Conservation (phyloP, 2,888 invertebrate genomes). For the Rotaria macrura region DNA sequence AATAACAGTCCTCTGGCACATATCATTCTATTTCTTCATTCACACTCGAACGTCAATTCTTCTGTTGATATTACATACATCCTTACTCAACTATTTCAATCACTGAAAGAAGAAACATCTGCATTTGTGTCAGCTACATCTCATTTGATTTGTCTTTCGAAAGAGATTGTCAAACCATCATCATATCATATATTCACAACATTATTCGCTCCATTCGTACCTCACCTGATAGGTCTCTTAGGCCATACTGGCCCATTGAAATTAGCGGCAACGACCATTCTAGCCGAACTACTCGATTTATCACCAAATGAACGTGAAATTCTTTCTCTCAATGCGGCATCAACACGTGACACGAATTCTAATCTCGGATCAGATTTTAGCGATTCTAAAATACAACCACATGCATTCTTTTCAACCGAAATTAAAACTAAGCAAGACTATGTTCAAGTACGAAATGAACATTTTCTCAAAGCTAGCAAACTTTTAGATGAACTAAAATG, state of each 20-base stretch:
- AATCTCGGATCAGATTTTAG: no score
- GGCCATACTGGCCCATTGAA: not conserved
- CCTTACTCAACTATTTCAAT: no score
- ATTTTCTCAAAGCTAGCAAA: not conserved
- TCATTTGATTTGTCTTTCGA: not conserved
- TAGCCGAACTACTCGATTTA: not conserved
- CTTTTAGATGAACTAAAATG: not conserved
- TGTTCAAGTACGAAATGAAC: not conserved
- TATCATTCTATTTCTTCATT: not conserved
- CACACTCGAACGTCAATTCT: no score
- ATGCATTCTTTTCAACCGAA: not conserved
- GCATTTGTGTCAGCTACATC: not conserved
- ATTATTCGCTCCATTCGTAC: not conserved
- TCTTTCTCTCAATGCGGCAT: not conserved
- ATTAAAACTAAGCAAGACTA: not conserved
- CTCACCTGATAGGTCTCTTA: not conserved
- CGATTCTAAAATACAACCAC: not conserved
- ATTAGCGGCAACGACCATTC: not conserved
- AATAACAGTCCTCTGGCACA: not conserved
- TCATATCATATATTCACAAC: not conserved
- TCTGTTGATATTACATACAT: no score
- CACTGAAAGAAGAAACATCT: not conserved
- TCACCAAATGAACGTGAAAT: not conserved
- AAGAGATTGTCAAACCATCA: not conserved
- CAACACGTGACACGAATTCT: not conserved